phyloP scores from a whole-genome alignment of 2,888 invertebrate species.

The Lordiphosa fenestrarum region DNA sequence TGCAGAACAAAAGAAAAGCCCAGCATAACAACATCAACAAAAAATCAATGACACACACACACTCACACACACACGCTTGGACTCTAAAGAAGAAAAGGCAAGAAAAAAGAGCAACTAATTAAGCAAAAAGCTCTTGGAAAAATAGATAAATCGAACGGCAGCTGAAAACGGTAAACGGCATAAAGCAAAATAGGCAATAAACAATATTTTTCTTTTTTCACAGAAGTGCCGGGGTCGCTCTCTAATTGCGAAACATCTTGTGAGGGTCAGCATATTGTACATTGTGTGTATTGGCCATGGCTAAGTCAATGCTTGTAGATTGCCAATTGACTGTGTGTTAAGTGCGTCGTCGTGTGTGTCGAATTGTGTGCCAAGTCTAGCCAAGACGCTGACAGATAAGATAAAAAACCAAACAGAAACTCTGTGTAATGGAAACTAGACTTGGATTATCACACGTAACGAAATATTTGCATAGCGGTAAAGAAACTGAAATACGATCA shows the following conservation, averaged over 20 bases:
- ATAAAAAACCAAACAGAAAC: slow-evolving; percentile 6
- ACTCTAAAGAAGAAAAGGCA: slow-evolving; percentile 21
- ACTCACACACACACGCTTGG: too few relatives aligned
- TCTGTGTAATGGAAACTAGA: too few relatives aligned
- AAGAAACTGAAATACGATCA: too few relatives aligned
- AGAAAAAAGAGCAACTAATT: slow-evolving; percentile 30
- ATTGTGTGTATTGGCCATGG: slow-evolving; percentile 40
- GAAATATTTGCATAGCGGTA: too few relatives aligned
- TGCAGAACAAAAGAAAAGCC: too few relatives aligned
- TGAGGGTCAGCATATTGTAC: slow-evolving; percentile 44
- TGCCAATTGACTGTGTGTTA: slow-evolving; percentile 25
- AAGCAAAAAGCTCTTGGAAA: slow-evolving; percentile 35
- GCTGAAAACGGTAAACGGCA: slow-evolving; percentile 10
- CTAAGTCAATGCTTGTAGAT: slow-evolving; percentile 17
- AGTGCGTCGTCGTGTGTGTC: slow-evolving; percentile 1
- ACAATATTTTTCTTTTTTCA: slow-evolving; percentile 7
- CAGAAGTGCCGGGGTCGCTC: slow-evolving; percentile 2
- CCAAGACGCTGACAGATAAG: slow-evolving; percentile 16
- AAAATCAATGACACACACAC: neutral
- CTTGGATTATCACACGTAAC: too few relatives aligned
- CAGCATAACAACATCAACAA: slow-evolving; percentile 1
- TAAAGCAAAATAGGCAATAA: slow-evolving; percentile 16
- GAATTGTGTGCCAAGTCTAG: neutral
- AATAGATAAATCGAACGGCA: slow-evolving; percentile 23
- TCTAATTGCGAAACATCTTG: slow-evolving; percentile 31